A percentile compares a stretch with the other conserved stretches of the same genome.
Evolutionary conservation across 2,797 vertebrate genomes (phyloP).

Genomic region (Chiropotes sagulatus): DNA sequence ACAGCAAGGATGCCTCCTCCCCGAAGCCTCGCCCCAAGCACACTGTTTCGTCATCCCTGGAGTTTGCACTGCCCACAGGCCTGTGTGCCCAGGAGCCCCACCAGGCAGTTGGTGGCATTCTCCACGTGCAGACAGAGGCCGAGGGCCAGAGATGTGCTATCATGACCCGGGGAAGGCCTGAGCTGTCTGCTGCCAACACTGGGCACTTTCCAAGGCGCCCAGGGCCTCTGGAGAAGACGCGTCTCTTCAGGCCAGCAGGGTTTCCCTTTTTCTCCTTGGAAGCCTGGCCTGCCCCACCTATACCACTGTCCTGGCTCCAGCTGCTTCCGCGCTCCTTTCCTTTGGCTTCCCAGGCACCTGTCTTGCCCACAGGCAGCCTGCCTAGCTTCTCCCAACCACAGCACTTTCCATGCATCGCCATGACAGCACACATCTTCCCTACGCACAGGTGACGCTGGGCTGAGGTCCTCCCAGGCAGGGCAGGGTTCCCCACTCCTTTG

Average conservation of each 20-base stretch:
- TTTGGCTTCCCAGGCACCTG: neutral
- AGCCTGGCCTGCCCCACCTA: accelerated
- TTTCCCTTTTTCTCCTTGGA: neutral
- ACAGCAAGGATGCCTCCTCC: neutral
- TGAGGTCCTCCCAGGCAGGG: neutral
- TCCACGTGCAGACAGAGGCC: neutral
- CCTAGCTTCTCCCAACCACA: neutral
- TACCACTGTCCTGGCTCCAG: no score
- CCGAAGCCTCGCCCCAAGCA: neutral
- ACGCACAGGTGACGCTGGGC: neutral
- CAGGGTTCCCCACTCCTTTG: neutral
- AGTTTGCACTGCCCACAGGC: neutral
- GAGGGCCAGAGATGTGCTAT: neutral
- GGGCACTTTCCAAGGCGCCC: neutral
- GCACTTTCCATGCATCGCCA: neutral
- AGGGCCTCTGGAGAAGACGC: neutral
- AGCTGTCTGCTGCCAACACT: neutral
- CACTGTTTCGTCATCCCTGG: neutral
- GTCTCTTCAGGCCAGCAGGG: neutral
- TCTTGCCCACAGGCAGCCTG: neutral
- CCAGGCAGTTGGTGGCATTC: neutral
- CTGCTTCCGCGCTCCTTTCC: neutral
- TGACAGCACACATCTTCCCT: neutral
- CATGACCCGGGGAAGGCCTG: neutral
- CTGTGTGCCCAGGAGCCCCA: neutral